phyloP scores from a whole-genome alignment of 2,888 invertebrate genomes.

The Notodonta dromedarius region DNA sequence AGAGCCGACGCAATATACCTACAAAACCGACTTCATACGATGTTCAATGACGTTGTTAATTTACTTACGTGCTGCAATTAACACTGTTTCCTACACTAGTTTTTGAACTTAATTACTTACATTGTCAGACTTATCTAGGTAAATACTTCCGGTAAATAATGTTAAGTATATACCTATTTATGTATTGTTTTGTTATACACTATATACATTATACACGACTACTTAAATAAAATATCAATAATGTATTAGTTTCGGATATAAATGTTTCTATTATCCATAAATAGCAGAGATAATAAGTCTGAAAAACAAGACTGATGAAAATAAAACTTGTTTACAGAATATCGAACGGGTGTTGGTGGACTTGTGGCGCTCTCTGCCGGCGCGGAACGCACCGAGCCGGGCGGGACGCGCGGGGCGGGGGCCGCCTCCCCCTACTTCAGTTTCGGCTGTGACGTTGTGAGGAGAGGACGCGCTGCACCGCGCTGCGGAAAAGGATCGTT shows the following conservation, averaged over 20 bases:
- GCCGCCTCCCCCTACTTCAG: conserved; percentile 79
- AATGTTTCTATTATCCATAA: not conserved
- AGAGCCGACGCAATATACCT: conserved; percentile 72
- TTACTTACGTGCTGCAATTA: conserved; percentile 48
- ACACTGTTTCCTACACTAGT: conserved; percentile 24
- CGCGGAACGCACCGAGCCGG: conserved; percentile 43
- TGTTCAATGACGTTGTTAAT: conserved; percentile 60
- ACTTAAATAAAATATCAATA: not conserved
- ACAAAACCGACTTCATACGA: conserved; percentile 59
- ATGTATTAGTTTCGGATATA: not conserved
- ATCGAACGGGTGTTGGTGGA: conserved; percentile 76
- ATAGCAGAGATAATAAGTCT: conserved; percentile 22
- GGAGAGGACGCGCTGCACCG: conserved; percentile 61
- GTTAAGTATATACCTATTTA: conserved; percentile 22
- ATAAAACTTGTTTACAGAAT: conserved; percentile 81
- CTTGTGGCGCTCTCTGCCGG: conserved; percentile 80
- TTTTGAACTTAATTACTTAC: conserved; percentile 15
- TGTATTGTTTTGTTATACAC: not conserved
- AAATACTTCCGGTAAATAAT: conserved; percentile 31
- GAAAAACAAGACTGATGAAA: conserved; percentile 68
- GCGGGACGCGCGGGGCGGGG: conserved; percentile 67
- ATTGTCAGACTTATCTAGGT: conserved; percentile 14
- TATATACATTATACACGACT: not conserved
- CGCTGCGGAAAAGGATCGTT: conserved; percentile 58
- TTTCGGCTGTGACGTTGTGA: conserved; percentile 55